Evolutionary conservation across 2,888 invertebrate genomes (phyloP), one percentile per base, ranked within the genome.

Genomic region (Drosophila pullipes): DNA sequence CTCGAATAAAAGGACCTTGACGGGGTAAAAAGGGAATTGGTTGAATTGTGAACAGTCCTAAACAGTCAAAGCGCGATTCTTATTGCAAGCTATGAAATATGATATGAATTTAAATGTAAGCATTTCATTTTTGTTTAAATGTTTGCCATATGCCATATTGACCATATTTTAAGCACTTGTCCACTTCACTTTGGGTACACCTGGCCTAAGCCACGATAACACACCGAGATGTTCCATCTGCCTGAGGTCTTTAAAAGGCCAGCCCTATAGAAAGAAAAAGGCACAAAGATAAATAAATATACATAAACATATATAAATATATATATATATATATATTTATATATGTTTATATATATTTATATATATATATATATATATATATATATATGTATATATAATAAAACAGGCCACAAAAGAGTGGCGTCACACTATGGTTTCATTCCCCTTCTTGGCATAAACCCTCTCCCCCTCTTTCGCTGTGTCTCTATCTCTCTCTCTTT

Each of bases 371-470:
- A 11, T 11, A 11, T 30, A 1, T 30, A 1, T 22, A 22, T 22
- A 1, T 22, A 22, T 1, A 22, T 22, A 22, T 22, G 22, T 31
- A 31, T 31, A 47, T 47, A 47, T 47, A 47, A 47, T 47, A 47
- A 69, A 54, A 54, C 82, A 72, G 70, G 76, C 90, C 85, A 76
- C 91, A 84, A 89, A 91, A 89, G 90, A 78, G 85, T 82, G 78
- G 73, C 81, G 74, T 68, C 74, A 84, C 91, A 90, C 89, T 89
- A 90, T 86, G 85, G 75, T 57, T 33, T 44, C 55, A 16, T 16
- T 47, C 16, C 47, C 44, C 44, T 41, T 22, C 22, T 44, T 22
- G 44, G 11, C 44, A 22, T 44, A 22, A 11, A 5, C 54, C 44
- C 28, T 59, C 33, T 49, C 2, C 25, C 47, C 41, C 25, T 13